A percentile compares a stretch with the other conserved stretches of the same genome.
These are phyloP conservation scores for Grallaria varia DNA, from an alignment of 2,113 vertebrate genomes.

Conservation along the genomic window DNA sequence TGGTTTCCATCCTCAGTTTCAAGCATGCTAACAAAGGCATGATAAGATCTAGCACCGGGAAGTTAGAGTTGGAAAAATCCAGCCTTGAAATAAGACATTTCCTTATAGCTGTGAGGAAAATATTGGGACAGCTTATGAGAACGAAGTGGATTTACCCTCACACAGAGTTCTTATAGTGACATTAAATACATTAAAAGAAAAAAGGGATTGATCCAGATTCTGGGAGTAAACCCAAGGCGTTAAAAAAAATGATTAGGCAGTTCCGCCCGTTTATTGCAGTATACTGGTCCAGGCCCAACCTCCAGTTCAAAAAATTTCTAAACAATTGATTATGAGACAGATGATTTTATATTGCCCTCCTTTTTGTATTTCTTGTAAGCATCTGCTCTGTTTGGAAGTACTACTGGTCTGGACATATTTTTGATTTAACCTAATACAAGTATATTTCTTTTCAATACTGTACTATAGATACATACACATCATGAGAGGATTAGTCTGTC, in stretches of 20 bases:
- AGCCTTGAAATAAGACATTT: constrained; percentile 47
- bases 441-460: not conserved
- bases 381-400: not conserved
- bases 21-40: not conserved
- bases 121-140: not conserved
- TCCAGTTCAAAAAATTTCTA: not conserved
- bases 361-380: not conserved
- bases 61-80: constrained; percentile 13
- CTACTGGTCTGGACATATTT: not conserved
- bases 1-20: constrained; percentile 10
- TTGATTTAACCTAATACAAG: not conserved
- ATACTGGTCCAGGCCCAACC: not conserved
- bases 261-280: not conserved
- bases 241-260: not conserved
- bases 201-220: not conserved
- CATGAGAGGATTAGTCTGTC: not conserved
- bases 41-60: not conserved
- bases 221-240: not conserved
- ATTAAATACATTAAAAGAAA: not conserved
- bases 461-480: not conserved
- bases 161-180: not conserved
- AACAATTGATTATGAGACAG: not conserved
- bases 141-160: constrained; percentile 2
- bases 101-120: constrained; percentile 13
- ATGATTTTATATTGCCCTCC: not conserved